Evolutionary conservation across 30 jellyfish, hydroid and myxozoan genomes (phyloP).

Genomic region (Chrysaora quinquecirrha): DNA sequence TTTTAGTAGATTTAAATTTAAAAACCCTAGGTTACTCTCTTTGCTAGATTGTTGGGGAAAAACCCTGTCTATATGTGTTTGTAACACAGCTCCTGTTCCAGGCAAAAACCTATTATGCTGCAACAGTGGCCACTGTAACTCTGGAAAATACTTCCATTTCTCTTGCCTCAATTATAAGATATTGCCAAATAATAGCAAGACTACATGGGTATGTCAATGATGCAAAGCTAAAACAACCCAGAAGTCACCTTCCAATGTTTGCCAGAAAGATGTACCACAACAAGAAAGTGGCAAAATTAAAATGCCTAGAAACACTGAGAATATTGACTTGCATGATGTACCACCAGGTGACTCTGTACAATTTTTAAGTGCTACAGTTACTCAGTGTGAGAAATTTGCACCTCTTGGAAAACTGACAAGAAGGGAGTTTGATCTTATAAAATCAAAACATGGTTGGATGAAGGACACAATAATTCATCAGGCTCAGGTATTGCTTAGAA

Average conservation of each 20-base stretch:
- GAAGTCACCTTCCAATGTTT: neutral
- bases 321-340: neutral
- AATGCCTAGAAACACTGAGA: neutral
- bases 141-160: slow-evolving; percentile 6
- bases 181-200: neutral
- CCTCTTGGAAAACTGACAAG: neutral
- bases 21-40: no score
- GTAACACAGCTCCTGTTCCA: slow-evolving; percentile 9
- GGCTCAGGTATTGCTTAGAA: neutral
- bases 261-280: neutral
- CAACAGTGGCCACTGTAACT: neutral
- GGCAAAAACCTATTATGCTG: neutral
- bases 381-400: neutral
- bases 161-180: neutral
- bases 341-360: neutral
- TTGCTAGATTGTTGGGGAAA: no score
- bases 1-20: no score
- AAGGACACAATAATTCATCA: slow-evolving; percentile 2
- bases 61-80: neutral
- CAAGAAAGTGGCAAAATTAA: neutral
- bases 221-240: neutral
- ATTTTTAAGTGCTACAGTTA: neutral
- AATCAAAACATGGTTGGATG: neutral
- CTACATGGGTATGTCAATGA: slow-evolving; percentile 9
- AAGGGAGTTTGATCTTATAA: neutral